phyloP scores from a whole-genome alignment of 2,113 vertebrate genomes.

The Gorsachius goisagi region DNA sequence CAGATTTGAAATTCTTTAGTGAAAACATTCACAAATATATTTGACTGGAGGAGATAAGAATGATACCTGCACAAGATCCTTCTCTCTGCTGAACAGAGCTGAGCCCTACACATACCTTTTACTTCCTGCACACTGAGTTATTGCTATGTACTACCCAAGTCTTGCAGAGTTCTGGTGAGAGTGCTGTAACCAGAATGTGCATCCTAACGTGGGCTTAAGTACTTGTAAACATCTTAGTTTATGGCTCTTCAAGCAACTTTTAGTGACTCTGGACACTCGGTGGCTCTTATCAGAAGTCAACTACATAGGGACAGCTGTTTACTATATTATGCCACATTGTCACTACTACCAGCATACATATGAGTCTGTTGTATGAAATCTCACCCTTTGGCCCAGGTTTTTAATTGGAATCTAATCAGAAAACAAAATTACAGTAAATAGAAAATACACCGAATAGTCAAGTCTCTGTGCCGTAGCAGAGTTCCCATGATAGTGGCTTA shows the following conservation, averaged over 20 bases:
- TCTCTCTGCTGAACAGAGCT: not conserved
- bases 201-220: not conserved
- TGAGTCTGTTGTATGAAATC: not conserved
- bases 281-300: not conserved
- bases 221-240: not conserved
- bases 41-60: not conserved
- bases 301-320: not conserved
- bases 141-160: not conserved
- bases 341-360: not conserved
- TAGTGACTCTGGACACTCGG: not conserved
- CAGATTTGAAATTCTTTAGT: not conserved
- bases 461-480: not conserved
- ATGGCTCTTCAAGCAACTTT: not conserved
- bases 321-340: not conserved
- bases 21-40: not conserved
- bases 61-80: not conserved
- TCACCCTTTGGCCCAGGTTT: not conserved
- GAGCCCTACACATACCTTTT: not conserved
- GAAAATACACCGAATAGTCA: not conserved
- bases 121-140: not conserved
- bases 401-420: not conserved
- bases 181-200: not conserved
- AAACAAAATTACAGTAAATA: not conserved
- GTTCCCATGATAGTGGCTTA: not conserved
- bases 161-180: not conserved